phyloP scores from a whole-genome alignment of 2,888 invertebrate genomes.

The Amblyteles armatorius region DNA sequence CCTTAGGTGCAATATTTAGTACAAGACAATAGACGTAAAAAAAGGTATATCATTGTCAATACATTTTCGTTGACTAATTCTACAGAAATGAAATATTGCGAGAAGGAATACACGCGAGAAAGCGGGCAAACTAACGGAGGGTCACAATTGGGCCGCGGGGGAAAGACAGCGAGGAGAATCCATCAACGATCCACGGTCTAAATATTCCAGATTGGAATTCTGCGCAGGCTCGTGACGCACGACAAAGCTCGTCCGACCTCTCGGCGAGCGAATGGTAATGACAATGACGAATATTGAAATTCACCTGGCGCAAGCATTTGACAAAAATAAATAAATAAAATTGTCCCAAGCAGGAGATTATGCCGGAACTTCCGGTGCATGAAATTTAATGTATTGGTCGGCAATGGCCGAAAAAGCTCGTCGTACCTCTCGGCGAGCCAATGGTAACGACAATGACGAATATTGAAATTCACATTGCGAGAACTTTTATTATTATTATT shows the following conservation, averaged over 20 bases:
- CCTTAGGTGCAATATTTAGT: no score
- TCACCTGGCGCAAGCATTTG: neutral
- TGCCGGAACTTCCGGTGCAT: no score
- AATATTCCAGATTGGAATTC: conserved; percentile 1
- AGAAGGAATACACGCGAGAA: neutral
- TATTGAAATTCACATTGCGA: neutral
- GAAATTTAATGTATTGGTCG: no score
- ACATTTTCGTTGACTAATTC: no score
- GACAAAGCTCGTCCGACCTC: neutral
- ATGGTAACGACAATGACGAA: neutral
- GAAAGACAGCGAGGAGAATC: neutral
- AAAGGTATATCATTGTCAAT: no score
- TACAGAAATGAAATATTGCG: neutral
- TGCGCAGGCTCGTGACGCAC: neutral
- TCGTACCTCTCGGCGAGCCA: neutral
- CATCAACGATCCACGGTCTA: neutral
- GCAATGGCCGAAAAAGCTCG: neutral
- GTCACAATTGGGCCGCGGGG: conserved; percentile 20
- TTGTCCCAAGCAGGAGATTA: no score
- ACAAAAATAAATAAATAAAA: no score
- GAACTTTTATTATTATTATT: no score
- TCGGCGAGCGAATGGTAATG: neutral
- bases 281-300: neutral
- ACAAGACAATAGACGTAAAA: no score
- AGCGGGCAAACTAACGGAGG: conserved; percentile 20